Conservation (phyloP, 1,140 invertebrate species). For the Yoshiicerus persimilis region DNA sequence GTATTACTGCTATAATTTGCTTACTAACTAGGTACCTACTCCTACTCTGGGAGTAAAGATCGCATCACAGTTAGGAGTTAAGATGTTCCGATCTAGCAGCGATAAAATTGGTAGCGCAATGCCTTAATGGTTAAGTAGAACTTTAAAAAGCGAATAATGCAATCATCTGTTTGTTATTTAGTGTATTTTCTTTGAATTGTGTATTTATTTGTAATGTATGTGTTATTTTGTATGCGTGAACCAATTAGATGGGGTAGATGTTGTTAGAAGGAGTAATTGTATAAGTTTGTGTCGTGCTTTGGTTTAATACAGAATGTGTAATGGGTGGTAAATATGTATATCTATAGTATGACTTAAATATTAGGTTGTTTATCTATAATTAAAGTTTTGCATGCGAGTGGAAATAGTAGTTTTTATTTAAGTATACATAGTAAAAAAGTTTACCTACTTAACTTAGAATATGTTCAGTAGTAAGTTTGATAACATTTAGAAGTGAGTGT, state of each 20-base stretch:
- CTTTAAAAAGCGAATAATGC: constrained; percentile 18
- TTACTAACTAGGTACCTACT: not conserved
- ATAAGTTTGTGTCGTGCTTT: not conserved
- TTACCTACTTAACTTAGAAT: not conserved
- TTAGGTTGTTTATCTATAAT: not conserved
- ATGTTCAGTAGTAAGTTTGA: not conserved
- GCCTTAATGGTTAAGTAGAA: constrained; percentile 8
- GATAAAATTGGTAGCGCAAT: constrained; percentile 14
- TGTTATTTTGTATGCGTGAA: not conserved
- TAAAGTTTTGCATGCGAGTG: not conserved
- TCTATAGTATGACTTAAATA: not conserved
- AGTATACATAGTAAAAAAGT: not conserved
- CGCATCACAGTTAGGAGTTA: not conserved
- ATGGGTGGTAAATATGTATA: not conserved
- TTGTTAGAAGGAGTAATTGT: not conserved
- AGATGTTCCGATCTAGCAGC: constrained; percentile 18
- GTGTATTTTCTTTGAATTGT: not conserved
- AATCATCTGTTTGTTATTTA: not conserved
- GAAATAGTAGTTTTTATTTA: not conserved
- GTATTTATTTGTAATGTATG: not conserved
- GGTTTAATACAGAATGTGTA: not conserved
- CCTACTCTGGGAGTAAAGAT: not conserved
- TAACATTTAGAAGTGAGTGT: not conserved
- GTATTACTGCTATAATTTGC: not conserved
- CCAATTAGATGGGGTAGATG: not conserved